Base-by-base conservation (phyloP, 2,888 invertebrate genomes). In the Cetonia aurata region DNA sequence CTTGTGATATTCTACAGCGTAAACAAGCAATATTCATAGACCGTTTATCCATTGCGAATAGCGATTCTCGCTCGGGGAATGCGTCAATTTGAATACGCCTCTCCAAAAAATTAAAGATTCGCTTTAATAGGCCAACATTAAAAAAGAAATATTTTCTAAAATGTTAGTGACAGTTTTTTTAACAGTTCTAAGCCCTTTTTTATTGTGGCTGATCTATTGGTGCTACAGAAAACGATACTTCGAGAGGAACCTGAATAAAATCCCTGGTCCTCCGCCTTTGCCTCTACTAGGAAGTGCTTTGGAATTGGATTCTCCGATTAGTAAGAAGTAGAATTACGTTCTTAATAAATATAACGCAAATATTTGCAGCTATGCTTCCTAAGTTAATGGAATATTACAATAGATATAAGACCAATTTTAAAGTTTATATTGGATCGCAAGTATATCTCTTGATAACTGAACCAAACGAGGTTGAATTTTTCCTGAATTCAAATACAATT, bases 201-300 rank as follows among this genome's bases (percentile, higher is more conserved):
- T 53, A 19, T 10, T 53, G 10, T 53, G 53, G 53, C 1, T 53
- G 2, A 6, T 53, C 10, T 53, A 53, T 8, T 53, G 53, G 53
- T 53, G 19, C 31, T 53, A 25, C n/a, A 25, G 10, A 25, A 25
- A 19, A 8, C 8, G 9, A 15, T 19, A 53, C 19, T 53, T 15
- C 25, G 53, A 53, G 25, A 53, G 2, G 53, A 6, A 53, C 25
- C 25, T 53, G 25, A 53, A 53, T 19, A 19, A 1, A 25, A 19
- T 53, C 3, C 53, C 53, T 10, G 66, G 41, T 15, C 66, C 53
- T 3, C 15, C 9, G 9, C 53, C 31, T n/a, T 8, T 66, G 6
- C 66, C 66, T 8, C 6, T 71, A 19, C 31, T 71, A 6, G 70
- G 70, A 57, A 71, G 57, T 66, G 8, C 44, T n/a, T 42, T 57